Evolutionary conservation across 2,113 vertebrate species (phyloP).

Genomic region (Capra hircus): DNA sequence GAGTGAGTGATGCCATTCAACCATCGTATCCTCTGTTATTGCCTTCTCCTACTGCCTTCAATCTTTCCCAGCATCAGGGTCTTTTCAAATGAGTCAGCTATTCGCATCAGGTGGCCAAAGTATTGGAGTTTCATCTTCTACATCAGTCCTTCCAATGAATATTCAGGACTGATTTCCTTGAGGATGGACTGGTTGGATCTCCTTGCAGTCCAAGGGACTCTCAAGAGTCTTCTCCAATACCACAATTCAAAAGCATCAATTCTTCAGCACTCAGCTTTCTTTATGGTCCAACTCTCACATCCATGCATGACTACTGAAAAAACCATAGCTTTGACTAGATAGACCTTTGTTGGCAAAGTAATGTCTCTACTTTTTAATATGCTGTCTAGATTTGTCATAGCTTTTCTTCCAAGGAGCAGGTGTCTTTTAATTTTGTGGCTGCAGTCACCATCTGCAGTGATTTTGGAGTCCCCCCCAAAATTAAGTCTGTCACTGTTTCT

Average conservation of each 20-base stretch:
- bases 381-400: not conserved
- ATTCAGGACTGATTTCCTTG: not conserved
- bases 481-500: not conserved
- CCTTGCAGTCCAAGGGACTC: not conserved
- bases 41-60: rapidly evolving
- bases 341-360: not conserved
- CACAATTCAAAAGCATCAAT: not conserved
- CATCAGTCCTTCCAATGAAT: not conserved
- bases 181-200: not conserved
- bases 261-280: not conserved
- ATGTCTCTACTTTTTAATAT: not conserved
- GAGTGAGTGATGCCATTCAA: not conserved
- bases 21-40: not conserved
- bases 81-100: not conserved
- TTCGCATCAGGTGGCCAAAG: not conserved
- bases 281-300: not conserved
- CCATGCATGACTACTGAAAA: not conserved
- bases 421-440: not conserved
- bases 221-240: not conserved
- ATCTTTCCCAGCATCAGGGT: not conserved
- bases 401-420: not conserved
- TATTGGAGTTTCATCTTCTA: not conserved
- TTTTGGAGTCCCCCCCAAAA: not conserved
- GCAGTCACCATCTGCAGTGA: not conserved
- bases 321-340: not conserved